Conservation (phyloP, 1,140 invertebrate genomes). For the Polypedilum pembai region DNA sequence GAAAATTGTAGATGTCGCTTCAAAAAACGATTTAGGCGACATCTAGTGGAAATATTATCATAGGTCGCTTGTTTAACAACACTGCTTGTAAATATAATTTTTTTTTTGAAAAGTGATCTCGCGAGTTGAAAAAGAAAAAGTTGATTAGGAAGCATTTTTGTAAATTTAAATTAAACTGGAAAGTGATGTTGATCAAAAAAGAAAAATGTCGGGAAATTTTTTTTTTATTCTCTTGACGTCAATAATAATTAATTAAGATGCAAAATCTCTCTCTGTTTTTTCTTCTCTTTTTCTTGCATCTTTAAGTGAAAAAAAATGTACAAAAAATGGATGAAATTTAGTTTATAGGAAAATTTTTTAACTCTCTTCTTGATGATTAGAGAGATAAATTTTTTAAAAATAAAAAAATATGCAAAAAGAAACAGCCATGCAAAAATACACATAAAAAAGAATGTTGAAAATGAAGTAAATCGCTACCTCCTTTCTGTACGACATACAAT, state of each 20-base stretch:
- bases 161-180: no score
- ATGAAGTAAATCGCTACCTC: slow-evolving; percentile 4
- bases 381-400: no score
- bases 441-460: background rate
- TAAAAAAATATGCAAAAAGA: background rate
- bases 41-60: no score
- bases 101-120: slow-evolving; percentile 10
- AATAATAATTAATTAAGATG: no score
- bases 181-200: no score
- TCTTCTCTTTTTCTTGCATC: background rate
- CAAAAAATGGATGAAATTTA: background rate
- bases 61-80: no score
- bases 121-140: background rate
- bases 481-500: background rate
- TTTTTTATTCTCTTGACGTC: background rate
- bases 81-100: no score
- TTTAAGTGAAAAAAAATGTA: background rate
- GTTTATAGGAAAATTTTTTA: background rate
- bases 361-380: no score
- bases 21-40: no score
- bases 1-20: no score
- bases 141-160: no score
- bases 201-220: background rate
- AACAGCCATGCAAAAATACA: background rate
- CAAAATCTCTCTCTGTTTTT: background rate